Evolutionary conservation across 2,113 vertebrate genomes (phyloP).

Genomic region (Neopipo cinnamomea): DNA sequence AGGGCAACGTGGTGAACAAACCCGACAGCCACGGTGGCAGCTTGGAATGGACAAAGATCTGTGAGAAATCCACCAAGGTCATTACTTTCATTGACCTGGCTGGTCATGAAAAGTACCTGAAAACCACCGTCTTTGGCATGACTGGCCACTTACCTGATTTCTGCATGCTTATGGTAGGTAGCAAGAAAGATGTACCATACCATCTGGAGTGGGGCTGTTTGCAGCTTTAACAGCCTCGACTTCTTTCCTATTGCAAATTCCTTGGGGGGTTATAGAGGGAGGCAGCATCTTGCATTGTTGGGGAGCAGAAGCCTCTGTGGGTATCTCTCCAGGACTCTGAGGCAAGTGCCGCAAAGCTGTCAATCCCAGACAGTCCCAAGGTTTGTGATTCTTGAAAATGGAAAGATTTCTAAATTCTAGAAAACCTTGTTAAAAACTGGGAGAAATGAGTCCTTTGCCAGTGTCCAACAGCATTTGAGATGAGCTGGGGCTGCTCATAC

Average conservation of each 20-base stretch:
- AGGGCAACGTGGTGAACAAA: conserved; percentile 96
- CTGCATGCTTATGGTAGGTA: conserved; percentile 98
- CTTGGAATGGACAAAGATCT: conserved; percentile 98
- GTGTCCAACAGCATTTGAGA: neutral
- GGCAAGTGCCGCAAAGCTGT: neutral
- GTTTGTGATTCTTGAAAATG: neutral
- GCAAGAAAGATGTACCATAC: neutral
- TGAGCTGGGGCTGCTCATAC: neutral
- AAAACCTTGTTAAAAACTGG: neutral
- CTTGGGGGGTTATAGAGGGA: neutral
- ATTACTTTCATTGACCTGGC: conserved; percentile 98
- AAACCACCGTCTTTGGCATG: conserved; percentile 99
- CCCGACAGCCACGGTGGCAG: conserved; percentile 95
- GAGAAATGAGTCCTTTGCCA: neutral
- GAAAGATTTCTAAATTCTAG: neutral
- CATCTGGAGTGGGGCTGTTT: neutral
- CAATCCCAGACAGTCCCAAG: neutral
- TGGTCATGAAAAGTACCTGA: conserved; percentile 97
- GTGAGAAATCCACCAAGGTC: conserved; percentile 97
- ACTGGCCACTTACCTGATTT: conserved; percentile 97
- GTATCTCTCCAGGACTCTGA: neutral
- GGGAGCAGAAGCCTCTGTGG: neutral
- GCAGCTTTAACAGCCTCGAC: neutral
- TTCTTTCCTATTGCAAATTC: neutral
- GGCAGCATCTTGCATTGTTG: neutral